Evolutionary conservation across 2,797 vertebrate species (phyloP).

Genomic region (Morelia viridis): DNA sequence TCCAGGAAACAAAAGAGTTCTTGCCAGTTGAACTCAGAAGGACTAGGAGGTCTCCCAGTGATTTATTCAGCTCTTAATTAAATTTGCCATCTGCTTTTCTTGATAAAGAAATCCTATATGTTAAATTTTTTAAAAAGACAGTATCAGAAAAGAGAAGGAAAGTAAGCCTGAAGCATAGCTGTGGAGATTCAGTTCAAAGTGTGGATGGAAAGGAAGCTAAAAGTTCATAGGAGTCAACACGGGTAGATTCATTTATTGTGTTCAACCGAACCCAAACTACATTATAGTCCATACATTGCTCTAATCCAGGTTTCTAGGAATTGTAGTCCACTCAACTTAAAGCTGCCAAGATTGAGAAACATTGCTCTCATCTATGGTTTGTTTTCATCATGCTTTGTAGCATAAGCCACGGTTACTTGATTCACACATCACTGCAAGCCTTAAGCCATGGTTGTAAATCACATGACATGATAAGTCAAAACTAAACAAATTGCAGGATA

Average conservation of each 20-base stretch:
- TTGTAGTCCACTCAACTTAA: neutral
- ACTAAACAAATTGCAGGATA: neutral
- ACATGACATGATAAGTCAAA: neutral
- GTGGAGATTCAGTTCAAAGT: neutral
- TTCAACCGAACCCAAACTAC: neutral
- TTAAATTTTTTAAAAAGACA: neutral
- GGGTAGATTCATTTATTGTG: neutral
- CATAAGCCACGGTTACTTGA: neutral
- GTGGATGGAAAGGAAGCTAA: neutral
- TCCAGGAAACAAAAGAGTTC: neutral
- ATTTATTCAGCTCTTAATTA: neutral
- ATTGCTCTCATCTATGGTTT: neutral
- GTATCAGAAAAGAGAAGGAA: neutral
- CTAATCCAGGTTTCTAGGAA: neutral
- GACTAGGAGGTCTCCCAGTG: neutral
- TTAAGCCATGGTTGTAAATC: neutral
- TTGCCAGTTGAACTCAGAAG: neutral
- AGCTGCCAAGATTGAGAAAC: neutral
- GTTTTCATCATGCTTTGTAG: neutral
- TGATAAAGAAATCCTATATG: neutral
- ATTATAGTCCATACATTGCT: neutral
- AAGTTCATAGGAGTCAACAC: neutral
- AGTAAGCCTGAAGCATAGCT: neutral
- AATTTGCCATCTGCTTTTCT: neutral
- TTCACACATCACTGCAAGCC: neutral